These are phyloP conservation scores for Cabera pusaria DNA, from an alignment of 2,888 invertebrate species.

Conservation along the genomic window DNA sequence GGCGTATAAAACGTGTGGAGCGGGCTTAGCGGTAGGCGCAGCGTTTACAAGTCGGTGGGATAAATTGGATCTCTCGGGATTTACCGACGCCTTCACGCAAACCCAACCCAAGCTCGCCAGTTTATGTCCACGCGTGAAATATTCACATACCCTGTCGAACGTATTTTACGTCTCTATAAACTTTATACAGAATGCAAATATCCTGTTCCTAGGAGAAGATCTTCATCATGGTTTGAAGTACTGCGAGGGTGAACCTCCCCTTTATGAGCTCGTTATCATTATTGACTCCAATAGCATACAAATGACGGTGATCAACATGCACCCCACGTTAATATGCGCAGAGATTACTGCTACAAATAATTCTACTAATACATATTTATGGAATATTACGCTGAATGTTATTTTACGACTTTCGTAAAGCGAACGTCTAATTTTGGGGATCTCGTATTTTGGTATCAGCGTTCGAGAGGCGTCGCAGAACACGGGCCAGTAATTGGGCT, in stretches of 20 bases:
- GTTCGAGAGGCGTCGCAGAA: conserved; percentile 45
- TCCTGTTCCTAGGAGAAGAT: conserved; percentile 25
- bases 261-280: conserved; percentile 26
- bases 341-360: conserved; percentile 19
- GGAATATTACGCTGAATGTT: conserved; percentile 15
- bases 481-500: conserved; percentile 60
- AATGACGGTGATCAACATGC: conserved; percentile 31
- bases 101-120: conserved; percentile 46
- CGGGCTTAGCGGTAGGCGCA: conserved; percentile 55
- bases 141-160: conserved; percentile 58
- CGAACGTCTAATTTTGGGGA: conserved; percentile 32
- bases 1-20: conserved; percentile 57
- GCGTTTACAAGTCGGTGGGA: conserved; percentile 60
- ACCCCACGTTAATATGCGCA: conserved; percentile 27
- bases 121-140: conserved; percentile 60
- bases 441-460: conserved; percentile 24
- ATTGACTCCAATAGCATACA: conserved; percentile 31
- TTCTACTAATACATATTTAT: conserved; percentile 21
- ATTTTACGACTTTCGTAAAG: conserved; percentile 22
- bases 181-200: conserved; percentile 35
- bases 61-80: conserved; percentile 74
- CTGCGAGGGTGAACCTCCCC: conserved; percentile 17
- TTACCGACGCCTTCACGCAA: conserved; percentile 62
- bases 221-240: conserved; percentile 29
- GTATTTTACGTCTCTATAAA: conserved; percentile 40